Percentiles rank a stretch among this genome's conserved stretches.
Conservation (phyloP, 2,113 vertebrate genomes). For the Melanotaenia duboulayi region DNA sequence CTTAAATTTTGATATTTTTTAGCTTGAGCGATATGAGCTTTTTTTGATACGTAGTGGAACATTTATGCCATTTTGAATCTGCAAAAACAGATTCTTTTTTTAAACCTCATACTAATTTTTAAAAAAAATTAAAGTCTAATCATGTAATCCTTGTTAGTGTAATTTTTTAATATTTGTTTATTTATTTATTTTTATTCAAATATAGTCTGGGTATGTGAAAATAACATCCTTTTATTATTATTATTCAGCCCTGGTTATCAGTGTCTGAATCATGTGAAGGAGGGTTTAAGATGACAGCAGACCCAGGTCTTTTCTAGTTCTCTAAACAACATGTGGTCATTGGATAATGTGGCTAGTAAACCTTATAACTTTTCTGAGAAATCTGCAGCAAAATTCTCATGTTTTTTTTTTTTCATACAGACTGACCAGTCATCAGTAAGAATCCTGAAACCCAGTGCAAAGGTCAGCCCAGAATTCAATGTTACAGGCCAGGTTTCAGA, state of each 20-base stretch:
- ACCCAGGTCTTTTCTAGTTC: background rate
- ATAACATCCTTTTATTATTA: background rate
- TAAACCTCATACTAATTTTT: too few relatives aligned
- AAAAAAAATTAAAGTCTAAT: too few relatives aligned
- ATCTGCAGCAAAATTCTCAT: background rate
- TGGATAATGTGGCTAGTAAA: background rate
- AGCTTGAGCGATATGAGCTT: background rate
- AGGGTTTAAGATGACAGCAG: background rate
- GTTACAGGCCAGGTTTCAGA: slow-evolving; percentile 29
- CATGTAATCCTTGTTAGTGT: background rate
- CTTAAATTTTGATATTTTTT: too few relatives aligned
- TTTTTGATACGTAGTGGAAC: background rate
- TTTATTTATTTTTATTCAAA: background rate
- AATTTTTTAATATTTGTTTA: background rate
- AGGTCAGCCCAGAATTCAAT: slow-evolving; percentile 62
- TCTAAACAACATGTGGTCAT: background rate
- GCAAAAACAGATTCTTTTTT: background rate
- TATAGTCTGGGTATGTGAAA: background rate
- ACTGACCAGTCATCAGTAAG: slow-evolving; percentile 57
- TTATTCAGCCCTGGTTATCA: background rate
- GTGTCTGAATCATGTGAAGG: background rate
- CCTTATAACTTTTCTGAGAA: background rate
- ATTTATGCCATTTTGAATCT: background rate
- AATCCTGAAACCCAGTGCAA: slow-evolving; percentile 47
- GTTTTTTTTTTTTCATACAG: slow-evolving; percentile 41